These are phyloP conservation scores for Aspidapion aeneum DNA, from an alignment of 2,888 invertebrate species.

Conservation along the genomic window DNA sequence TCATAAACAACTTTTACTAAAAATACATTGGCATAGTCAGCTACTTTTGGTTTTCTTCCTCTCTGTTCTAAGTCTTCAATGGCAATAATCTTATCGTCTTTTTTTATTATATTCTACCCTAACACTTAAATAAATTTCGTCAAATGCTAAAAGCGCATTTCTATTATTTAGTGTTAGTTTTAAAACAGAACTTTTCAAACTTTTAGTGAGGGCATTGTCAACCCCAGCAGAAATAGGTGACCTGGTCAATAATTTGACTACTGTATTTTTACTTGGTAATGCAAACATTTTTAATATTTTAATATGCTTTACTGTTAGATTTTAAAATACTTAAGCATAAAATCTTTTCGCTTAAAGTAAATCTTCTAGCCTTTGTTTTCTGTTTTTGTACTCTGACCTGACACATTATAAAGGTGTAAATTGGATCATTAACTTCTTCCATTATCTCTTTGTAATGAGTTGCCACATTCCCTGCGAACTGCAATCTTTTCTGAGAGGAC, in stretches of 20 bases:
- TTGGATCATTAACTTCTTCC: constrained; percentile 1
- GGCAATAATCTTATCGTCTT: background rate
- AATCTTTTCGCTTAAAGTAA: background rate
- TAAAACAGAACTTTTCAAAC: background rate
- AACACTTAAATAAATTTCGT: background rate
- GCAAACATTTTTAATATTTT: constrained; percentile 1
- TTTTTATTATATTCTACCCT: background rate
- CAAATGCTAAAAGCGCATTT: background rate
- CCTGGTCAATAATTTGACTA: background rate
- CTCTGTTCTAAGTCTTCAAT: background rate
- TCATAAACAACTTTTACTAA: constrained; percentile 25
- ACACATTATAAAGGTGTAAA: background rate
- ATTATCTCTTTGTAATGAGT: too few relatives aligned
- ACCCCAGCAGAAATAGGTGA: background rate
- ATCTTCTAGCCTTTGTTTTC: background rate
- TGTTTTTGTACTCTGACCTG: background rate
- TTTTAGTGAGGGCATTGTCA: background rate
- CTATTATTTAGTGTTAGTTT: background rate
- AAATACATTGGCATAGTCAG: constrained; percentile 31
- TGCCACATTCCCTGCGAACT: too few relatives aligned
- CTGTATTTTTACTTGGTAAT: background rate
- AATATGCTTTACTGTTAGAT: background rate
- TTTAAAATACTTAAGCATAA: background rate
- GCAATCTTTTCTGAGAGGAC: too few relatives aligned
- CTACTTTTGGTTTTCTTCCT: background rate